These are phyloP conservation scores for Rostratula benghalensis DNA, from an alignment of 2,113 vertebrate species.

Conservation along the genomic window DNA sequence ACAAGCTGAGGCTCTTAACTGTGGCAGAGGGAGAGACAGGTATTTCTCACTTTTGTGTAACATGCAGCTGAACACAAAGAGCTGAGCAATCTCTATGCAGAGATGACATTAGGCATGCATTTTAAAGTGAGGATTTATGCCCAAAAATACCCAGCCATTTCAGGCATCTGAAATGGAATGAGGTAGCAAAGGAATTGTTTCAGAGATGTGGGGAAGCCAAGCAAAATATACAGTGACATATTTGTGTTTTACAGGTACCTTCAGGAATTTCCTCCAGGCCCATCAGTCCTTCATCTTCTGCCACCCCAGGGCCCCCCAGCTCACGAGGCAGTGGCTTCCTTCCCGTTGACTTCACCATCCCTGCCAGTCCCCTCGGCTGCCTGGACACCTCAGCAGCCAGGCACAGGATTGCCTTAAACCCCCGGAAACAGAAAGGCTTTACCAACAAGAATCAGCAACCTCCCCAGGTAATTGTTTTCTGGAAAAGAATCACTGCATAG, in stretches of 20 bases:
- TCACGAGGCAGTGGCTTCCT: not conserved
- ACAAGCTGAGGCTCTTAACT: not conserved
- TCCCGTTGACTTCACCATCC: constrained; percentile 78
- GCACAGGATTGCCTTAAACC: constrained; percentile 85
- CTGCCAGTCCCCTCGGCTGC: constrained; percentile 76
- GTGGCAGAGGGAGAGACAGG: not conserved
- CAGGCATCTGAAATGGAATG: not conserved
- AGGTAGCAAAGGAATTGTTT: not conserved
- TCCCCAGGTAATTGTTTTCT: constrained; percentile 68
- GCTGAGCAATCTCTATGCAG: not conserved
- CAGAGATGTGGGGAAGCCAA: not conserved
- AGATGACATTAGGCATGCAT: not conserved
- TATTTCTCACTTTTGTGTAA: not conserved
- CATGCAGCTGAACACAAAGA: not conserved
- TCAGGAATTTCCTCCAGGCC: constrained; percentile 74
- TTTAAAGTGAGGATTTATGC: not conserved
- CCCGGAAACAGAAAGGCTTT: constrained; percentile 75
- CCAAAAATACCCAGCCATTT: not conserved
- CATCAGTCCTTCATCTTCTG: constrained; percentile 64
- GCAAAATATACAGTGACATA: rapidly evolving
- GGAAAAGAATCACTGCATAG: not conserved
- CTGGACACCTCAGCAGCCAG: constrained; percentile 87
- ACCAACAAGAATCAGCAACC: constrained; percentile 69
- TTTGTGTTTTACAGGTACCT: constrained; percentile 72
- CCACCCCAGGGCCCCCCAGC: not conserved